These are phyloP conservation scores for Diachrysia chrysitis DNA, from an alignment of 2,888 invertebrate species.

Conservation along the genomic window DNA sequence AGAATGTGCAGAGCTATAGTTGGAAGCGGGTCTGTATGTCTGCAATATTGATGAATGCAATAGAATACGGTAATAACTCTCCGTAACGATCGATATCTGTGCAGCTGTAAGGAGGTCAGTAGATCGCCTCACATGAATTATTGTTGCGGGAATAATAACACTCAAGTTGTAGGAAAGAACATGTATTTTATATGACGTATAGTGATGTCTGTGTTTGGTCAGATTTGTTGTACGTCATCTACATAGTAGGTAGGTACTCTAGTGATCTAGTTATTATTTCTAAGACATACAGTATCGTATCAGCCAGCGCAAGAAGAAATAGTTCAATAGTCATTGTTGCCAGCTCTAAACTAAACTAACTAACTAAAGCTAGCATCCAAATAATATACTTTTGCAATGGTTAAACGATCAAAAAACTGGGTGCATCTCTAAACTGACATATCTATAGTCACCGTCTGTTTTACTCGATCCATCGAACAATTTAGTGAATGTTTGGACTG, in stretches of 20 bases:
- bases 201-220: not conserved
- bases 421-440: no score
- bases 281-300: no score
- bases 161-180: constrained; percentile 10
- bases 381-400: no score
- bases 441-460: no score
- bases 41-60: constrained; percentile 47
- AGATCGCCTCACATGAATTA: constrained; percentile 49
- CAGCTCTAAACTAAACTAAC: no score
- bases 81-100: constrained; percentile 51
- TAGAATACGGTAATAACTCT: constrained; percentile 39
- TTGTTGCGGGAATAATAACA: constrained; percentile 29
- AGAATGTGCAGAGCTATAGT: constrained; percentile 30
- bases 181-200: not conserved
- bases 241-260: not conserved
- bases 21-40: constrained; percentile 6
- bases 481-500: not conserved
- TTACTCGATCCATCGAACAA: no score
- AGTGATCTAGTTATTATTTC: no score
- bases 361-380: no score
- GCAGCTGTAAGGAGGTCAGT: constrained; percentile 54
- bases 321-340: no score
- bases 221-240: not conserved
- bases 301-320: no score
- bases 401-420: no score